Conservation (phyloP, 2,888 invertebrate genomes). For the Eudasyphora cyanicolor region DNA sequence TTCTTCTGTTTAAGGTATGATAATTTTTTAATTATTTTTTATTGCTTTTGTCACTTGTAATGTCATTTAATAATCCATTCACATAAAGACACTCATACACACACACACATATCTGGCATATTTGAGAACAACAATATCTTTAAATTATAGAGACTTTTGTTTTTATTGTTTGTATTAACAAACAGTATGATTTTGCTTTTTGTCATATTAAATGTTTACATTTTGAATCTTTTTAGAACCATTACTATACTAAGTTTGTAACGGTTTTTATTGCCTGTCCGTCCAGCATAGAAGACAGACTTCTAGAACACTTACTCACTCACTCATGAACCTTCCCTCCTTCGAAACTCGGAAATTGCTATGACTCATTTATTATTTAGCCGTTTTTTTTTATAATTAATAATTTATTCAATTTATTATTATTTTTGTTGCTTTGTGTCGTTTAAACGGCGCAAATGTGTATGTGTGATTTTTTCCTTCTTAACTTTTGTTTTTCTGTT, state of each 20-base stretch:
- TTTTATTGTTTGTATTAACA: slow-evolving; percentile 14
- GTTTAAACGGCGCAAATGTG: too few relatives aligned
- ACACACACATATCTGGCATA: not conserved
- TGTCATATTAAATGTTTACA: slow-evolving; percentile 19
- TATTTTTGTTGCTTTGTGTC: not conserved
- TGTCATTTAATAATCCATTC: slow-evolving; percentile 50
- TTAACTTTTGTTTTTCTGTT: slow-evolving; percentile 20
- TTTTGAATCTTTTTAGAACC: slow-evolving; percentile 14
- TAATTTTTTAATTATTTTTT: slow-evolving; percentile 64
- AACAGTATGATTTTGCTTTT: slow-evolving; percentile 21
- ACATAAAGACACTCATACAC: not conserved
- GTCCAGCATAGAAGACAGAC: too few relatives aligned
- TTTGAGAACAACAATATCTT: not conserved
- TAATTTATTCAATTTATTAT: slow-evolving; percentile 36
- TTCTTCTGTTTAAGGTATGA: slow-evolving; percentile 55
- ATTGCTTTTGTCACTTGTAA: slow-evolving; percentile 62
- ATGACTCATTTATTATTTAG: slow-evolving; percentile 38
- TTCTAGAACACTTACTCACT: not conserved
- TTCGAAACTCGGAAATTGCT: not conserved
- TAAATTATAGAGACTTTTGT: slow-evolving; percentile 27
- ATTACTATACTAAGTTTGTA: slow-evolving; percentile 37
- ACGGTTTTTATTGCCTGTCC: slow-evolving; percentile 31
- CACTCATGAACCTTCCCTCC: not conserved
- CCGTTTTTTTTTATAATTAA: slow-evolving; percentile 43
- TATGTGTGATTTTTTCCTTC: not conserved